Evolutionary conservation across 1,140 invertebrate species (phyloP).

Genomic region (Maconellicoccus hirsutus): DNA sequence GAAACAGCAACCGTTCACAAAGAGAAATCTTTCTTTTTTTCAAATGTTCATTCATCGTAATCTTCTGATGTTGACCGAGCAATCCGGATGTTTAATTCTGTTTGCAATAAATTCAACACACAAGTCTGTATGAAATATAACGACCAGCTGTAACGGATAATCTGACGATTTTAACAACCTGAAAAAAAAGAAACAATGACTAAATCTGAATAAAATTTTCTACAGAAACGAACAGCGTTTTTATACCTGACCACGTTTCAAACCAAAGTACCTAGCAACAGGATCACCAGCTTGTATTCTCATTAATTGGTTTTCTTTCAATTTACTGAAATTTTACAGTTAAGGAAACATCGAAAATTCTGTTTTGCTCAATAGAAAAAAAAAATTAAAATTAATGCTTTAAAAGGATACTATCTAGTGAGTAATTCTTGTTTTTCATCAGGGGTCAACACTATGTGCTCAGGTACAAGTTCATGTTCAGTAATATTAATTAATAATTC

Average conservation of each 20-base stretch:
- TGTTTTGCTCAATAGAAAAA: background rate
- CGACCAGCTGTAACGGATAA: slow-evolving; percentile 11
- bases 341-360: background rate
- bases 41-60: too few species aligned
- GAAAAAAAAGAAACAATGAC: too few species aligned
- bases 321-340: slow-evolving; percentile 54
- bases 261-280: slow-evolving; percentile 92
- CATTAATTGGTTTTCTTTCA: slow-evolving; percentile 98
- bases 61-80: too few species aligned
- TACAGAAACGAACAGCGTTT: too few species aligned
- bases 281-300: slow-evolving; percentile 97
- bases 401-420: slow-evolving; percentile 82
- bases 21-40: too few species aligned
- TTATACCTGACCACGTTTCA: slow-evolving; percentile 92
- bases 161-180: slow-evolving; percentile 14
- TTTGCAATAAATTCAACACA: slow-evolving; percentile 2
- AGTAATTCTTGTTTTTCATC: slow-evolving; percentile 96
- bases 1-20: too few species aligned
- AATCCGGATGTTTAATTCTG: too few species aligned
- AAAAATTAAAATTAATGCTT: too few species aligned
- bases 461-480: slow-evolving; percentile 96
- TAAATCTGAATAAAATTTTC: too few species aligned
- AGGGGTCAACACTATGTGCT: slow-evolving; percentile 94
- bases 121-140: slow-evolving; percentile 14
- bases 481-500: slow-evolving; percentile 98